Base-by-base conservation (phyloP, 2,113 vertebrate genomes). In the Cebus imitator region DNA sequence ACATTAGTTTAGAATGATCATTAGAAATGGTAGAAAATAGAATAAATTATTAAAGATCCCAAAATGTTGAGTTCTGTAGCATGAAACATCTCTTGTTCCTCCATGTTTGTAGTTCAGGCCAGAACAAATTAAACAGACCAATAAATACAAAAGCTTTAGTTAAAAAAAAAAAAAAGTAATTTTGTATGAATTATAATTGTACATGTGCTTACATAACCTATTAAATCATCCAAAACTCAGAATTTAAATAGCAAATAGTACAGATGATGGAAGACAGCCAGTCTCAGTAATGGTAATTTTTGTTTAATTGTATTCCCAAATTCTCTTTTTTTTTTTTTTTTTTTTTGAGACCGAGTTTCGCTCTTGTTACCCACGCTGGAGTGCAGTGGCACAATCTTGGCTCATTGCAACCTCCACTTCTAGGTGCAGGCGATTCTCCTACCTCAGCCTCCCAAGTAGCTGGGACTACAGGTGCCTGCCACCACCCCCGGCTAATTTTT, bases 301-400 rank as follows among this genome's bases (percentile, higher is more conserved):
- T 96, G 92, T 87, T 93, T 32, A 95, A 81, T 80, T 94, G 7
- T 79, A 50, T 97, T 89, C 43, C 55, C 86, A 97, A 30, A 76
- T 52, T 91, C 23, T 64, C 95, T 96, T 80, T 66, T 70, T 92
- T 58, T 58, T 16, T 6, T 97, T 25, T 10, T 86, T 66, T 76
- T 92, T 58, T 58, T 16, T 6, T 97, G 27, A 64, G 61, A 64
- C 6, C 12, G 58, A 61, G 58, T 61, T 25, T 64, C 13, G 12
- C 61, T 64, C 61, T 30, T 30, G 27, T 64, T 27, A 64, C 27
- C 61, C 61, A 32, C 27, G 27, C 61, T 64, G 61, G 61, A 64
- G 13, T 64, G 27, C 61, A 64, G 27, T 64, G 27, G 61, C 5
- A 6, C 61, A 14, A 64, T 64, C 61, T 64, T 64, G 27, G 61